A percentile compares a stretch with the other conserved stretches of the same genome.
Evolutionary conservation across 2,888 invertebrate genomes (phyloP).

Genomic region (Tipula lateralis): DNA sequence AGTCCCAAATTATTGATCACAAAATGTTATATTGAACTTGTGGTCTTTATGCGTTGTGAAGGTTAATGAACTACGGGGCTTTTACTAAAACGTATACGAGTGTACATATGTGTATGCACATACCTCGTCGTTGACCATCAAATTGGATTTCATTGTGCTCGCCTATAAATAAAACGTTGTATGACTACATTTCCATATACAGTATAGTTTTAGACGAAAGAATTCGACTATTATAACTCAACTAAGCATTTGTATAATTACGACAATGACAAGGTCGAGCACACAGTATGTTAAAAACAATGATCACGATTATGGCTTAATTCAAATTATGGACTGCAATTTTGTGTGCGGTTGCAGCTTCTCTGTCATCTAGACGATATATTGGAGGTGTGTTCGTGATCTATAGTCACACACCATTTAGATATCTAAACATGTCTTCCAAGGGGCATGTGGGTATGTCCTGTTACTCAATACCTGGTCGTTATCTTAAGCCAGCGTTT

Average conservation of each 20-base stretch:
- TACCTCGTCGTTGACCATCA: neutral
- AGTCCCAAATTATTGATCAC: neutral
- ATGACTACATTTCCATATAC: neutral
- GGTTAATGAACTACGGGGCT: neutral
- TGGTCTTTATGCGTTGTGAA: neutral
- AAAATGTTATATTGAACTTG: neutral
- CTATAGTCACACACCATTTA: too few relatives aligned
- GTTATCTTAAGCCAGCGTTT: too few relatives aligned
- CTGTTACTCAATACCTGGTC: too few relatives aligned
- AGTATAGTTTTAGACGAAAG: neutral
- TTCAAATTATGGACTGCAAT: too few relatives aligned
- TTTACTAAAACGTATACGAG: neutral
- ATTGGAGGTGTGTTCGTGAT: too few relatives aligned
- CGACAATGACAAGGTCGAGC: neutral
- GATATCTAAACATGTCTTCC: too few relatives aligned
- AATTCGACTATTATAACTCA: neutral
- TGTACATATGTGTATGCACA: too few relatives aligned
- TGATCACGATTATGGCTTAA: neutral
- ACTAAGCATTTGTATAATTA: neutral
- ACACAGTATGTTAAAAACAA: neutral
- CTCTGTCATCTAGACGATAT: too few relatives aligned
- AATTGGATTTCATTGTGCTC: neutral
- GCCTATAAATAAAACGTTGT: too few relatives aligned
- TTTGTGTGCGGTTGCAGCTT: too few relatives aligned
- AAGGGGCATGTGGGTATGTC: too few relatives aligned